Base-by-base conservation (phyloP, 2,113 vertebrate genomes). In the Machaerirhynchus nigripectus region DNA sequence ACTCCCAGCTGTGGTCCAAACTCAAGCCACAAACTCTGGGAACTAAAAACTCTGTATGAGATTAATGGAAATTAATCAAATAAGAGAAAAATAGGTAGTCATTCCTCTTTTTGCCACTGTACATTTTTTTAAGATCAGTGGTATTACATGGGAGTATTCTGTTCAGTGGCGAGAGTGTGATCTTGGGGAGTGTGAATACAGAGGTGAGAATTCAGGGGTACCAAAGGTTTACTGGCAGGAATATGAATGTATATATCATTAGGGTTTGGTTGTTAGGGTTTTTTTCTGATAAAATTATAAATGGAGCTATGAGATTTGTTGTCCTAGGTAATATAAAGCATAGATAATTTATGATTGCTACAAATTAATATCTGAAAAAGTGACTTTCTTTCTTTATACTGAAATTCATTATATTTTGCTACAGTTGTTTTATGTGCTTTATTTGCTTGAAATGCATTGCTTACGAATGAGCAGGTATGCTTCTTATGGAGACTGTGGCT, bases 211-310 rank as follows among this genome's bases (percentile, higher is more conserved):
- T 2, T 50, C 19, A 49, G 24, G 26, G 7, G 3, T 40, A 15
- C 33, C 11, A 16, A 10, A 44, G 16, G 30, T 44, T 67, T 70
- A 59, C 33, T 28, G 22, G 31, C 11, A 64, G 23, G 10, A 90
- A 79, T 35, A 7, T 42, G 9, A 52, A 28, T 11, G 2, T 10
- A 15, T 39, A 0, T 47, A 24, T 70, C 22, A 14, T 30, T 39
- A 47, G 26, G 6, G 1, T 63, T 81, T 52, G 10, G 6, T 21
- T n/a, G 14, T 11, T n/a, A 8, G 15, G 15, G 0, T 1, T 24
- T 21, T 71, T 56, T 30, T 20, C 7, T 37, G 21, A 24, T 63
- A 10, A 61, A 79, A 67, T 47, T 35, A 26, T 39, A n/a, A 61
- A 21, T 70, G 11, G 1, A 61, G 4, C 3, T 10, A 2, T 60